Conservation (phyloP, 2,113 vertebrate species). For the Pholis gunnellus region DNA sequence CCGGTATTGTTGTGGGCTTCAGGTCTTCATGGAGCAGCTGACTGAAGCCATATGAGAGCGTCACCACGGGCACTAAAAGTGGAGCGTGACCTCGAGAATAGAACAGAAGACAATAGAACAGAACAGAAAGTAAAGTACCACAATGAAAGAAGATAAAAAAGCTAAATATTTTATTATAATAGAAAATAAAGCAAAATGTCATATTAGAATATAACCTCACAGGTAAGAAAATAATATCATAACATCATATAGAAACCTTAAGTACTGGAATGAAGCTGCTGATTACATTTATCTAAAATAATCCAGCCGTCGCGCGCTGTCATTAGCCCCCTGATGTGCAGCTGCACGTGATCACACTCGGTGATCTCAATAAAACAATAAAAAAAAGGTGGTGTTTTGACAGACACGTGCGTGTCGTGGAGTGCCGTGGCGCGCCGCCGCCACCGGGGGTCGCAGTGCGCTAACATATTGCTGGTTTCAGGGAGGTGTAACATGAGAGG, state of each 20-base stretch:
- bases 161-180: not conserved
- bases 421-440: not conserved
- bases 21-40: constrained; percentile 41
- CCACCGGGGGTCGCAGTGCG: constrained; percentile 68
- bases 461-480: constrained; percentile 48
- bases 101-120: not conserved
- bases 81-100: constrained; percentile 20
- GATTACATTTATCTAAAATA: not conserved
- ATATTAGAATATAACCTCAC: not conserved
- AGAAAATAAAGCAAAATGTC: not conserved
- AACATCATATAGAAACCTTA: not conserved
- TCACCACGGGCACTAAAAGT: constrained; percentile 30
- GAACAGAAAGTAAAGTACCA: not conserved
- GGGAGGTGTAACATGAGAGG: constrained; percentile 61
- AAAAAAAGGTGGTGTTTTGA: constrained; percentile 28
- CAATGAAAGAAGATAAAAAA: not conserved
- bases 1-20: not conserved
- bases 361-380: not conserved
- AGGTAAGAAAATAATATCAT: not conserved
- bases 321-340: not conserved
- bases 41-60: constrained; percentile 43
- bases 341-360: constrained; percentile 39
- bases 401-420: not conserved
- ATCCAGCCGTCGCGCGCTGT: constrained; percentile 12
- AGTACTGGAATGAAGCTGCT: not conserved